phyloP scores from a whole-genome alignment of 2,888 invertebrate genomes.

The Scaptomyza cyrtandrae region DNA sequence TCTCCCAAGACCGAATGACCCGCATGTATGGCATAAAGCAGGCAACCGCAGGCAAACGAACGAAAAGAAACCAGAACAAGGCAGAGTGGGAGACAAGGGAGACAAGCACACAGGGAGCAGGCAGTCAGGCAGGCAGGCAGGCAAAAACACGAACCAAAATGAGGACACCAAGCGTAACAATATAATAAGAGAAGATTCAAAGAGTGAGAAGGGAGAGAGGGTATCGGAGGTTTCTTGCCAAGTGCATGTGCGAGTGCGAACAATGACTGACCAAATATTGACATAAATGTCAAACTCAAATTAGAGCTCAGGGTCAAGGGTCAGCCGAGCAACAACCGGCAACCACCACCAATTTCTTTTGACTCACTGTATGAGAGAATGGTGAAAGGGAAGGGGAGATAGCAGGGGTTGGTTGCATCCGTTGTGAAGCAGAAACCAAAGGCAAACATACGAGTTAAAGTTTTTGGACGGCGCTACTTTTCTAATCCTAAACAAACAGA shows the following conservation, averaged over 20 bases:
- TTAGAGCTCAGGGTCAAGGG: slow-evolving; percentile 81
- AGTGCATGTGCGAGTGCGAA: slow-evolving; percentile 58
- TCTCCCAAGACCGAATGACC: slow-evolving; percentile 29
- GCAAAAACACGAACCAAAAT: slow-evolving; percentile 43
- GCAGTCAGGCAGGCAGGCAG: slow-evolving; percentile 15
- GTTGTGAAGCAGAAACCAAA: slow-evolving; percentile 35
- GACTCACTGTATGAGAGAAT: background rate
- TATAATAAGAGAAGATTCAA: slow-evolving; percentile 62
- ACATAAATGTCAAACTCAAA: slow-evolving; percentile 81
- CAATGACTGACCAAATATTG: slow-evolving; percentile 82
- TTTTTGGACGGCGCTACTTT: slow-evolving; percentile 43
- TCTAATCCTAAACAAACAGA: slow-evolving; percentile 72
- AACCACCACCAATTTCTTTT: slow-evolving; percentile 32
- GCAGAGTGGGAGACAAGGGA: slow-evolving; percentile 34
- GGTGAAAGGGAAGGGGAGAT: background rate
- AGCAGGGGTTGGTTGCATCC: slow-evolving; percentile 35
- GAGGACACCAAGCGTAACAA: slow-evolving; percentile 74
- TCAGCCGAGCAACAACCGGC: slow-evolving; percentile 47
- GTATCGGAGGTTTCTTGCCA: slow-evolving; percentile 6
- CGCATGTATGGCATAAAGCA: slow-evolving; percentile 48
- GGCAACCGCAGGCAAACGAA: slow-evolving; percentile 58
- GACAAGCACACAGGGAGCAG: slow-evolving; percentile 28
- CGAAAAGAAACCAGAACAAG: slow-evolving; percentile 33
- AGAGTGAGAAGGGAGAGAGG: background rate
- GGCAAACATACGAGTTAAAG: slow-evolving; percentile 60